Percentiles rank a stretch among this genome's conserved stretches.
These are phyloP conservation scores for Holotrichia oblita DNA, from an alignment of 1,140 invertebrate genomes.

Conservation along the genomic window DNA sequence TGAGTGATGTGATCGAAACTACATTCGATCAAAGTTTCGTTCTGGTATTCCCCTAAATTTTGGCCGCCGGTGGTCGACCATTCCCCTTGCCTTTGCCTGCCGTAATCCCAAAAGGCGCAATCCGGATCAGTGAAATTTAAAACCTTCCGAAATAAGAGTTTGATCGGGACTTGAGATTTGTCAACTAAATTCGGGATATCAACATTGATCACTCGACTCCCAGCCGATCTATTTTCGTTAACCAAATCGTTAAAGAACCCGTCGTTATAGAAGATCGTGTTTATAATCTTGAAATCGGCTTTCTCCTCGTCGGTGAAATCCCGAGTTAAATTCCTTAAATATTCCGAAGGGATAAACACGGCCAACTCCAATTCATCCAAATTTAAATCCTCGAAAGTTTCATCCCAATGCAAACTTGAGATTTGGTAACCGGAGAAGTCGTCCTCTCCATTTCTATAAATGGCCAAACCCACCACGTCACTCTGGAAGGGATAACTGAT, in stretches of 20 bases:
- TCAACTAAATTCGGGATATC: background rate
- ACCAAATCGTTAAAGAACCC: conserved; percentile 23
- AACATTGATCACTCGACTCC: background rate
- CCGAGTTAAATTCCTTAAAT: background rate
- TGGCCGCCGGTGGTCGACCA: conserved; percentile 60
- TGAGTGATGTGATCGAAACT: conserved; percentile 69
- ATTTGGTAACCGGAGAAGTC: background rate
- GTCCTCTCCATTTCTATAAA: background rate
- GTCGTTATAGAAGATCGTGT: conserved; percentile 26
- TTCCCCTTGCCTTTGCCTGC: conserved; percentile 50
- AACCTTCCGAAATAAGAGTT: background rate
- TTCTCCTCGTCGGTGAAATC: background rate
- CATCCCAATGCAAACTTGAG: background rate
- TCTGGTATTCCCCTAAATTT: conserved; percentile 51
- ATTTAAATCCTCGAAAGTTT: conserved; percentile 15
- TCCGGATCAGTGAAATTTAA: conserved; percentile 44
- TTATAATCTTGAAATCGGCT: background rate
- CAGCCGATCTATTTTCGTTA: conserved; percentile 16
- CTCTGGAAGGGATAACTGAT: background rate
- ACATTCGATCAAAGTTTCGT: conserved; percentile 61
- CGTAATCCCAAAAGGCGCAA: conserved; percentile 71
- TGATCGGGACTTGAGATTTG: background rate
- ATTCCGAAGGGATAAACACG: background rate
- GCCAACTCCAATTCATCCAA: conserved; percentile 29
- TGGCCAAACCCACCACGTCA: conserved; percentile 13